These are phyloP conservation scores for Oreochromis mossambicus DNA, from an alignment of 2,797 vertebrate species.

Conservation along the genomic window DNA sequence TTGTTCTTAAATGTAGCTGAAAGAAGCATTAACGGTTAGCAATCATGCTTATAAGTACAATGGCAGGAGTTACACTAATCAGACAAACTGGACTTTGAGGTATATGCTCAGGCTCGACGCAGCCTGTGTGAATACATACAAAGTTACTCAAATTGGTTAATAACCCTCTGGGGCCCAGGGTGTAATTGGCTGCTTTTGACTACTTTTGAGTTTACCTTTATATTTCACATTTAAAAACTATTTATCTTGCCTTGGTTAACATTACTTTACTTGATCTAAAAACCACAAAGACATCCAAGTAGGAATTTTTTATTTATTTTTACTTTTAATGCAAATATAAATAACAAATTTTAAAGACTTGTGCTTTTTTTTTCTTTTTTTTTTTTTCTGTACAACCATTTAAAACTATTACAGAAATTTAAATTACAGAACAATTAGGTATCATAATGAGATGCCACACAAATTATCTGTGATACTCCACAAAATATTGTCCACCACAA, in stretches of 20 bases:
- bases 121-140: background rate
- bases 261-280: background rate
- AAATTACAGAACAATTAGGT: background rate
- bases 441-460: background rate
- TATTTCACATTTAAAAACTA: background rate
- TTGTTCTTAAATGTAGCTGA: background rate
- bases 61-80: accelerated
- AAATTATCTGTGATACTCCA: background rate
- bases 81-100: background rate
- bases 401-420: background rate
- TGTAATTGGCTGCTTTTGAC: background rate
- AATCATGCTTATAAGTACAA: background rate
- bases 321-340: background rate
- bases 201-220: background rate
- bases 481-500: background rate
- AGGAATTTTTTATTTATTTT: background rate
- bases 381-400: background rate
- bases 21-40: background rate
- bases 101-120: background rate
- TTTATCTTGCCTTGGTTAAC: background rate
- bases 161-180: background rate
- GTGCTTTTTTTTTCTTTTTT: background rate
- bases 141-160: background rate
- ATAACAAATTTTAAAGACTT: background rate
- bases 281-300: background rate